Evolutionary conservation across 2,888 invertebrate genomes (phyloP).

Genomic region (Morpho achilles): DNA sequence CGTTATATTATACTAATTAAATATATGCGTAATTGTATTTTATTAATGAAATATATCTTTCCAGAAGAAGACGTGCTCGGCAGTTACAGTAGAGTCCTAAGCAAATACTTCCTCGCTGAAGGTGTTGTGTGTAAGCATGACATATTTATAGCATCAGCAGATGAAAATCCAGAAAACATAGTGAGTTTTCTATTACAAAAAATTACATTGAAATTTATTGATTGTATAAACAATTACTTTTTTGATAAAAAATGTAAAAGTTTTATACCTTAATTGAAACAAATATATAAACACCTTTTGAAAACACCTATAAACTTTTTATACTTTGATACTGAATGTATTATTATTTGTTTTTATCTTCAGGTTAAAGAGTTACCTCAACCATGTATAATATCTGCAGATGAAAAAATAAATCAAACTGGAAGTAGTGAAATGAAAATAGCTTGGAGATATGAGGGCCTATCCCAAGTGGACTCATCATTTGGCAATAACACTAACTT

Average conservation of each 20-base stretch:
- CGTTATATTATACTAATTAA: too few species aligned
- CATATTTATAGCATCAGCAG: slow-evolving; percentile 85
- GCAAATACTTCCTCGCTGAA: slow-evolving; percentile 94
- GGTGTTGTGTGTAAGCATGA: slow-evolving; percentile 87
- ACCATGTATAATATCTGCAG: slow-evolving; percentile 67
- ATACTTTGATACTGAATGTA: too few species aligned
- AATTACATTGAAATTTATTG: too few species aligned
- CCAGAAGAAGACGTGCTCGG: slow-evolving; percentile 92
- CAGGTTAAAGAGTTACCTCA: slow-evolving; percentile 73
- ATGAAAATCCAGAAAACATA: slow-evolving; percentile 82
- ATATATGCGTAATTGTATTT: too few species aligned
- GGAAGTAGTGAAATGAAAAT: slow-evolving; percentile 85
- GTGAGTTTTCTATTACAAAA: slow-evolving; percentile 54
- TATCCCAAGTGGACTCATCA: slow-evolving; percentile 80
- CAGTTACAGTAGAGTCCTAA: slow-evolving; percentile 86
- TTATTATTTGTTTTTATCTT: slow-evolving; percentile 5
- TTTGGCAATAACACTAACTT: slow-evolving; percentile 74
- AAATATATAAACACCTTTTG: too few species aligned
- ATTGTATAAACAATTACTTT: too few species aligned
- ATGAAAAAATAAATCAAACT: slow-evolving; percentile 51
- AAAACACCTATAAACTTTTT: too few species aligned
- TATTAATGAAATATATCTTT: not conserved
- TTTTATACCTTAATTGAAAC: too few species aligned
- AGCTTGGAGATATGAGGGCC: slow-evolving; percentile 93
- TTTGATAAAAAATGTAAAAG: too few species aligned